Percentiles rank a stretch among this genome's conserved stretches.
Evolutionary conservation across 2,797 vertebrate species (phyloP).

Genomic region (Ctenopoma kingsleyae): DNA sequence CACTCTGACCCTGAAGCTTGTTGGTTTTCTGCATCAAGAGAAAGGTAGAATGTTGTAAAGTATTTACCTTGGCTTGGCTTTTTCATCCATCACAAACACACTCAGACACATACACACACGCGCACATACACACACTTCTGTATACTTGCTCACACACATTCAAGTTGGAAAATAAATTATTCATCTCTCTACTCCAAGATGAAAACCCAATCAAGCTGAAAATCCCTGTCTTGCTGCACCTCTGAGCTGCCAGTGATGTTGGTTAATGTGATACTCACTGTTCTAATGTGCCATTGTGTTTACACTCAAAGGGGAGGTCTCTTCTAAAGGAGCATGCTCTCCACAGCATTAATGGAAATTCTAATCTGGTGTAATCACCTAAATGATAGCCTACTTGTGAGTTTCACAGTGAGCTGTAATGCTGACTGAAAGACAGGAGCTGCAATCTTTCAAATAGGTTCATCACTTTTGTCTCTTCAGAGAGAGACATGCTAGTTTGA

Average conservation of each 20-base stretch:
- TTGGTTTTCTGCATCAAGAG: slow-evolving; percentile 86
- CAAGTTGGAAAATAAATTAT: slow-evolving; percentile 88
- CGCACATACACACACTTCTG: slow-evolving; percentile 26
- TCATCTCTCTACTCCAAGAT: slow-evolving; percentile 89
- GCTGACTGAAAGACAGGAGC: slow-evolving; percentile 46
- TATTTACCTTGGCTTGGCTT: slow-evolving; percentile 77
- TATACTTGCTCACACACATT: slow-evolving; percentile 60
- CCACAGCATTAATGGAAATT: slow-evolving; percentile 66
- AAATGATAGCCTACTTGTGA: slow-evolving; percentile 70
- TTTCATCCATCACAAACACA: slow-evolving; percentile 60
- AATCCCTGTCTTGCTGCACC: slow-evolving; percentile 88
- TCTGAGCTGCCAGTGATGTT: slow-evolving; percentile 89
- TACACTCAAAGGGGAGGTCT: slow-evolving; percentile 79
- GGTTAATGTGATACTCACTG: slow-evolving; percentile 88
- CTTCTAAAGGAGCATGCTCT: slow-evolving; percentile 73
- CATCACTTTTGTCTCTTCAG: slow-evolving; percentile 69
- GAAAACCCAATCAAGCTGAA: slow-evolving; percentile 94
- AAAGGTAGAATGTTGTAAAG: slow-evolving; percentile 84
- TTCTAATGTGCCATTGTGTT: slow-evolving; percentile 83
- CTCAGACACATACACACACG: slow-evolving; percentile 30
- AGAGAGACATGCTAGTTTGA: slow-evolving; percentile 63
- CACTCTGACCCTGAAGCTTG: slow-evolving; percentile 82
- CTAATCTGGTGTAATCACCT: slow-evolving; percentile 79
- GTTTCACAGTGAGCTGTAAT: slow-evolving; percentile 55
- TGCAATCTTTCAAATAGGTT: slow-evolving; percentile 78